A percentile compares a stretch with the other conserved stretches of the same genome.
Evolutionary conservation across 2,888 invertebrate genomes (phyloP).

Genomic region (Alviniconcha strummeri): DNA sequence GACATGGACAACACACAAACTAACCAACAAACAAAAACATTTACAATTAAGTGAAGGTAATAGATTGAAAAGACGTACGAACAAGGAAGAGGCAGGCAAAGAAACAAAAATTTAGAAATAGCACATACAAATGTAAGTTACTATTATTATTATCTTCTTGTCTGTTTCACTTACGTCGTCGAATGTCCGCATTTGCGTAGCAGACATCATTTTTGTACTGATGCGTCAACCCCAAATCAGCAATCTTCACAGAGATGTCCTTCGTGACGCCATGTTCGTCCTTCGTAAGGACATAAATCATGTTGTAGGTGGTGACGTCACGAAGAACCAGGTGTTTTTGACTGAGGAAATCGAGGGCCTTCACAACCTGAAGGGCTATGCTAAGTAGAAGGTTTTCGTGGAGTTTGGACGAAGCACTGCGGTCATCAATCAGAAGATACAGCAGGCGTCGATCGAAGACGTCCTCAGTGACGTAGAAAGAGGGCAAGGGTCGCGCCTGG

Average conservation of each 20-base stretch:
- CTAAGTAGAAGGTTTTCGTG: neutral
- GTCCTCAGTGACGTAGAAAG: neutral
- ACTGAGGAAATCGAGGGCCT: neutral
- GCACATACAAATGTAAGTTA: too few species aligned
- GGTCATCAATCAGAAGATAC: neutral
- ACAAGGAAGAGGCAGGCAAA: too few species aligned
- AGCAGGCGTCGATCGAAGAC: neutral
- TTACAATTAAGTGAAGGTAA: too few species aligned
- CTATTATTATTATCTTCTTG: too few species aligned
- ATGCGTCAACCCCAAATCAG: neutral
- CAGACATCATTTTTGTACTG: neutral
- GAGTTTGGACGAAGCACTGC: neutral
- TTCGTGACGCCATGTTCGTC: neutral
- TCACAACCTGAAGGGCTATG: neutral
- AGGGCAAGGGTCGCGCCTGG: neutral
- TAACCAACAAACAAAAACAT: too few species aligned
- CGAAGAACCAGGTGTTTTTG: neutral
- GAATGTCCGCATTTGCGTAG: neutral
- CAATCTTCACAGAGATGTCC: neutral
- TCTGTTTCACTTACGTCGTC: neutral
- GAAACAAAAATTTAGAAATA: too few species aligned
- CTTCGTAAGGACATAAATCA: neutral
- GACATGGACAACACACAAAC: too few species aligned
- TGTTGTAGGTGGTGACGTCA: constrained; percentile 7
- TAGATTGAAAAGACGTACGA: too few species aligned